These are phyloP conservation scores for Cryptops parisi DNA, from an alignment of 2,888 invertebrate species.

Conservation along the genomic window DNA sequence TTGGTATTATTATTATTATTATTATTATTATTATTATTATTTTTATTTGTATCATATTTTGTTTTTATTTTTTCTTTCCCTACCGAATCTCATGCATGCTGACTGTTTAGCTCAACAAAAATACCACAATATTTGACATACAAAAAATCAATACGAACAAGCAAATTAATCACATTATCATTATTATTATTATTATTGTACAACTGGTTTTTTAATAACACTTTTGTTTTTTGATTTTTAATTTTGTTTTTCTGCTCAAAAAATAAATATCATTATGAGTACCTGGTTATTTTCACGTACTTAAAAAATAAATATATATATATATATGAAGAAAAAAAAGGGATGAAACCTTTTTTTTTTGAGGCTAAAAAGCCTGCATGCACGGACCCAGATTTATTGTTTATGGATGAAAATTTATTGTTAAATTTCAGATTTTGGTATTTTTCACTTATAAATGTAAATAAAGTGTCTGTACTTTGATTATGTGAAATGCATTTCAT, in stretches of 20 bases:
- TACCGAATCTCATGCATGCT: no score
- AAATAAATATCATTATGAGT: neutral
- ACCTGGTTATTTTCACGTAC: constrained; percentile 9
- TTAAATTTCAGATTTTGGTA: constrained; percentile 15
- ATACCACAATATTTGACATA: no score
- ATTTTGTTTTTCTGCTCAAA: constrained; percentile 1
- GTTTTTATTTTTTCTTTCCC: neutral
- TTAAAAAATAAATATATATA: neutral
- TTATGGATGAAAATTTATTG: constrained; percentile 5
- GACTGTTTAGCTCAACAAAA: neutral
- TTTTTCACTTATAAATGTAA: constrained; percentile 16
- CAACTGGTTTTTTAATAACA: no score
- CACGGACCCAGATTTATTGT: neutral
- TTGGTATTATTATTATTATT: no score
- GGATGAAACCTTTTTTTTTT: neutral
- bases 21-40: no score
- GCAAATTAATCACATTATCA: no score
- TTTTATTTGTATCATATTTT: no score
- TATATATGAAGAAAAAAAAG: no score
- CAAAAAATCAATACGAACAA: no score
- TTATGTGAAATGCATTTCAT: no score
- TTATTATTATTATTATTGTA: no score
- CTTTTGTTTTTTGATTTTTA: constrained; percentile 1
- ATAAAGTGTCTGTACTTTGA: constrained; percentile 15
- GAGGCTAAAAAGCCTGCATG: constrained; percentile 5